These are phyloP conservation scores for Cryptophagus acutangulus DNA, from an alignment of 2,888 invertebrate genomes.

Conservation along the genomic window DNA sequence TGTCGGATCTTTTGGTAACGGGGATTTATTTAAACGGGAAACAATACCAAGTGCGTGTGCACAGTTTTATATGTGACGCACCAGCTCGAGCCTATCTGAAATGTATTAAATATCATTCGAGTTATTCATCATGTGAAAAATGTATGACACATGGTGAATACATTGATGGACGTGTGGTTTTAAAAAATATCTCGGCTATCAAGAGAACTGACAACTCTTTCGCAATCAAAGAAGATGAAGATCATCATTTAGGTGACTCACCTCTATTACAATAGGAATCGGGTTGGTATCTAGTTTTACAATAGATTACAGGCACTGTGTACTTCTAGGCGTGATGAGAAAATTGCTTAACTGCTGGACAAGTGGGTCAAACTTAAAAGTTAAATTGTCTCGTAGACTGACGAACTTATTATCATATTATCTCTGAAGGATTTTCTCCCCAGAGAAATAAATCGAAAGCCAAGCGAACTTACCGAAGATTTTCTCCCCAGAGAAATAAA, in stretches of 20 bases:
- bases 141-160: constrained; percentile 17
- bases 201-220: neutral
- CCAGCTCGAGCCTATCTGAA: constrained; percentile 23
- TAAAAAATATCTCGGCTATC: neutral
- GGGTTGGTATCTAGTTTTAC: constrained; percentile 27
- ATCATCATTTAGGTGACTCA: neutral
- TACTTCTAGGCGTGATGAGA: no score
- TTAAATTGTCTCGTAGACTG: no score
- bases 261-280: constrained; percentile 8
- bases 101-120: constrained; percentile 18
- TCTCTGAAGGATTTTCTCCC: no score
- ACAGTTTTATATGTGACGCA: constrained; percentile 24
- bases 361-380: no score
- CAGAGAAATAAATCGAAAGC: constrained; percentile 20
- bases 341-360: no score
- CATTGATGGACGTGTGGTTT: neutral
- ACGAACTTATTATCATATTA: no score
- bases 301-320: constrained; percentile 32
- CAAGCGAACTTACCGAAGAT: constrained; percentile 14
- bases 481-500: constrained; percentile 20
- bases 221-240: neutral
- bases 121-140: constrained; percentile 24
- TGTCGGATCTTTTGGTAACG: constrained; percentile 14
- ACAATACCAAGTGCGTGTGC: constrained; percentile 13
- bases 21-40: constrained; percentile 13